Evolutionary conservation across 2,113 vertebrate genomes (phyloP).

Genomic region (Melierax canorus): DNA sequence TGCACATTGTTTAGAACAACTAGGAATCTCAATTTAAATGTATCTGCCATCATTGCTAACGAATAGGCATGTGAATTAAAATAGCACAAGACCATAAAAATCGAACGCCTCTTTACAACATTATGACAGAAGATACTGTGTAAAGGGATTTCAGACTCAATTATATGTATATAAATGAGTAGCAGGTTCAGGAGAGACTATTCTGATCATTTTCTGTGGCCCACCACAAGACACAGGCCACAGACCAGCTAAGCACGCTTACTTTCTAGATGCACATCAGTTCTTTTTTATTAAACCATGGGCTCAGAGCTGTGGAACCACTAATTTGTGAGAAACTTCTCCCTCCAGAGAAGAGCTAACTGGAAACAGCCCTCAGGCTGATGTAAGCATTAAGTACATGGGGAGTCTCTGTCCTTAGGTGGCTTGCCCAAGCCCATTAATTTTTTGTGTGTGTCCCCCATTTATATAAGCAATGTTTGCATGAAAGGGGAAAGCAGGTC

Average conservation of each 20-base stretch:
- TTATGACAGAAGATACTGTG: not conserved
- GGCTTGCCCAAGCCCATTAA: constrained; percentile 50
- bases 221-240: not conserved
- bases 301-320: constrained; percentile 39
- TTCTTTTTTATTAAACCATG: constrained; percentile 22
- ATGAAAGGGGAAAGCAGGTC: constrained; percentile 67
- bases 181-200: not conserved
- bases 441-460: constrained; percentile 37
- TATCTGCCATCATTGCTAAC: not conserved
- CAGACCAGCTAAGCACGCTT: not conserved
- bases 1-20: not conserved
- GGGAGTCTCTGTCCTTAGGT: constrained; percentile 62
- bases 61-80: not conserved
- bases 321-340: constrained; percentile 56
- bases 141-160: not conserved
- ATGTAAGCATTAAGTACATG: constrained; percentile 50
- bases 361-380: constrained; percentile 41
- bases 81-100: not conserved
- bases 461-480: constrained; percentile 54
- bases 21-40: not conserved
- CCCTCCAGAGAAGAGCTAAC: constrained; percentile 42
- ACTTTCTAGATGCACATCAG: constrained; percentile 3
- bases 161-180: not conserved
- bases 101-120: not conserved
- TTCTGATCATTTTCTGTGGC: not conserved